These are phyloP conservation scores for Okapia johnstoni DNA, from an alignment of 2,113 vertebrate genomes.

Conservation along the genomic window DNA sequence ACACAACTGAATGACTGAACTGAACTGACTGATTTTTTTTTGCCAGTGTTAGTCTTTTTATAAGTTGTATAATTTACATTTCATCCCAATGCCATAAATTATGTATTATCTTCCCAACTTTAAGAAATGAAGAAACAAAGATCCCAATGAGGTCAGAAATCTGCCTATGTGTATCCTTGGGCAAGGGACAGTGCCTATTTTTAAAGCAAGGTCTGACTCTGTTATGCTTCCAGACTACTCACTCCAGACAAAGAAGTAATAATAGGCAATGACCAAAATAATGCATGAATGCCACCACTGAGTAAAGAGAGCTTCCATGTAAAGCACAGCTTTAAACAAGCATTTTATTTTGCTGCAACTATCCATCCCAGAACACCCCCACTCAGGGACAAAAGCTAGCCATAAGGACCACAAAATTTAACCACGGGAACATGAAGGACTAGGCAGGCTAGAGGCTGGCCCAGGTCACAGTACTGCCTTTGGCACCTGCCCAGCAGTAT, in stretches of 20 bases:
- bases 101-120: background rate
- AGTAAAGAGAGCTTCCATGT: background rate
- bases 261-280: background rate
- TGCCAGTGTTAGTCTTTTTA: background rate
- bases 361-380: background rate
- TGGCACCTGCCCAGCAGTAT: background rate
- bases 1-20: background rate
- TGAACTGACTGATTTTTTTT: background rate
- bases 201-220: background rate
- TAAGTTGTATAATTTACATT: background rate
- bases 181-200: background rate
- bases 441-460: background rate
- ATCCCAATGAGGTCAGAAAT: background rate
- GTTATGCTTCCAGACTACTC: background rate
- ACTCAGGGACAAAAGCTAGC: background rate
- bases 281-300: background rate
- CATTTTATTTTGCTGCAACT: background rate
- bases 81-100: background rate
- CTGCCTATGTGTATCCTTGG: background rate
- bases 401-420: background rate
- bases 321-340: background rate
- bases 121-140: background rate
- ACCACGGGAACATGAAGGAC: background rate
- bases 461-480: background rate
- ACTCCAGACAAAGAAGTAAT: background rate